Conservation (phyloP, 2,113 vertebrate species). For the Podilymbus podiceps region DNA sequence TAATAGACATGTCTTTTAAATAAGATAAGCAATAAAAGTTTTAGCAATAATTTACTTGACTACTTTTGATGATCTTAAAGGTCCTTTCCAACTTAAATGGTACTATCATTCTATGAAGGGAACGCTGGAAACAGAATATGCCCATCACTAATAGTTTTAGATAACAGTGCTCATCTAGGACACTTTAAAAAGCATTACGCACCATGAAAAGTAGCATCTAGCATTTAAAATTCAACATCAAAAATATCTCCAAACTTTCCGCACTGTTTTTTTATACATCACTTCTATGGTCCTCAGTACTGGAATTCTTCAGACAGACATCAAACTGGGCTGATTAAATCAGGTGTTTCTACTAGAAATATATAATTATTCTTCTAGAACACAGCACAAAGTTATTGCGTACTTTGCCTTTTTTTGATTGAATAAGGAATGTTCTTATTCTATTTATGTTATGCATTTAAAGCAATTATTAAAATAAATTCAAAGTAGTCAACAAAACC, state of each 20-base stretch:
- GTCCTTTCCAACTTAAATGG: too few relatives aligned
- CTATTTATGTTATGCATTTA: background rate
- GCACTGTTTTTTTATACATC: background rate
- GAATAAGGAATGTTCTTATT: background rate
- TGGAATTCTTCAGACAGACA: background rate
- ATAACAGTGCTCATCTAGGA: background rate
- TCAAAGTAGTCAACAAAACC: background rate
- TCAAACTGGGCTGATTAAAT: background rate
- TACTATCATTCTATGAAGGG: background rate
- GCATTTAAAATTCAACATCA: background rate
- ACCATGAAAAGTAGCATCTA: fast-evolving
- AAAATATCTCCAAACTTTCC: background rate
- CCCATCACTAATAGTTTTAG: background rate
- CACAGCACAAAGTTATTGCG: background rate
- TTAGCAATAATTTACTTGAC: conserved; percentile 6
- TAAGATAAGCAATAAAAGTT: background rate
- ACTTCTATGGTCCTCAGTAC: background rate
- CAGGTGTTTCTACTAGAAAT: background rate
- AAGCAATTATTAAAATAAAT: background rate
- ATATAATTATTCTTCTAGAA: background rate
- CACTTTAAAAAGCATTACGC: background rate
- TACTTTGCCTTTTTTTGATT: background rate
- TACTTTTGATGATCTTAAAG: background rate
- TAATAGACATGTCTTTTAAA: background rate
- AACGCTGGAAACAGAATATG: background rate